These are phyloP conservation scores for Omphaloscelis lunosa DNA, from an alignment of 2,888 invertebrate species.

Conservation along the genomic window DNA sequence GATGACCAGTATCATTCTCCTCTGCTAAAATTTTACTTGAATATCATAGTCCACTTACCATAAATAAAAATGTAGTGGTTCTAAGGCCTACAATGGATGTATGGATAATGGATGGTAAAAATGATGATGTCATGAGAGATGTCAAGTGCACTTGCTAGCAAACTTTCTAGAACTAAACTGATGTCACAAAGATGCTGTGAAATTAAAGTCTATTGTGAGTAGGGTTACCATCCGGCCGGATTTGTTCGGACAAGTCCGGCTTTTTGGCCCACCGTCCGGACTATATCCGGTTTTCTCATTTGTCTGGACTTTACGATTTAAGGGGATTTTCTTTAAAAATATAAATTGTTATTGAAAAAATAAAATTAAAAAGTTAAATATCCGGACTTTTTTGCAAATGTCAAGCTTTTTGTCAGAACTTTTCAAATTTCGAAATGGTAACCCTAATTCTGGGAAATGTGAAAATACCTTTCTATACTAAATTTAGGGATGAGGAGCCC, in stretches of 20 bases:
- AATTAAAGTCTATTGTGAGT: background rate
- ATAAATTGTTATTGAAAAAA: no score
- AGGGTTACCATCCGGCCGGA: no score
- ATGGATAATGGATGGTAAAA: constrained; percentile 22
- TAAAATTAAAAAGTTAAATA: no score
- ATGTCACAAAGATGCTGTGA: background rate
- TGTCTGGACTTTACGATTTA: no score
- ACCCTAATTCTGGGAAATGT: no score
- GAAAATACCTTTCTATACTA: constrained; percentile 6
- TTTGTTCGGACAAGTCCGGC: no score
- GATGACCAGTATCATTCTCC: constrained; percentile 1
- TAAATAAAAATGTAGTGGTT: background rate
- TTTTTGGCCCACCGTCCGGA: no score
- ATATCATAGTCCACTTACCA: constrained; percentile 24
- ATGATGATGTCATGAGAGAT: constrained; percentile 31
- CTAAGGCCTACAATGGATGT: background rate
- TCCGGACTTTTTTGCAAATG: no score
- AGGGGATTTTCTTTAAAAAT: no score
- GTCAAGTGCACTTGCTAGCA: constrained; percentile 36
- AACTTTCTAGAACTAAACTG: constrained; percentile 16
- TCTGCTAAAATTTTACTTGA: background rate
- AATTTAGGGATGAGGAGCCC: background rate
- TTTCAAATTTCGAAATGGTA: no score
- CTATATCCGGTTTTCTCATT: no score
- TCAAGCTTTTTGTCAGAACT: no score